These are phyloP conservation scores for Centrocercus urophasianus DNA, from an alignment of 2,113 vertebrate genomes.

Conservation along the genomic window DNA sequence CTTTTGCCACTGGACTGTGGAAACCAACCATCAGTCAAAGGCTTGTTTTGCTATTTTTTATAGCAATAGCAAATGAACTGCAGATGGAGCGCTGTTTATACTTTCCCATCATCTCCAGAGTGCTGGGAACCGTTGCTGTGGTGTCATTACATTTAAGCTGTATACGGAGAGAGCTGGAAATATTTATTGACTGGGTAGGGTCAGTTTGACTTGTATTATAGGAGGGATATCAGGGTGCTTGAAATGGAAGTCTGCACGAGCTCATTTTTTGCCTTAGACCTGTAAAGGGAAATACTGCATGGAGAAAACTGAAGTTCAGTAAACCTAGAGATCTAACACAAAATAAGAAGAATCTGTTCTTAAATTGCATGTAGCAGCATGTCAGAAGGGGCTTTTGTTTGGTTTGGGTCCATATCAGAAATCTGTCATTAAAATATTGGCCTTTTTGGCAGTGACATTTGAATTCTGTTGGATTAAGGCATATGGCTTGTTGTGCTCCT, in stretches of 20 bases:
- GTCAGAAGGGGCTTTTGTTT: neutral
- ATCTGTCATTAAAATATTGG: neutral
- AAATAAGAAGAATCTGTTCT: neutral
- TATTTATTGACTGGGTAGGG: neutral
- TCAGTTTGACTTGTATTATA: neutral
- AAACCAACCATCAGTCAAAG: conserved; percentile 49
- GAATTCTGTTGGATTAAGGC: neutral
- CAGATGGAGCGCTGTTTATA: conserved; percentile 64
- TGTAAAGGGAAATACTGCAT: neutral
- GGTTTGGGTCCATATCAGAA: neutral
- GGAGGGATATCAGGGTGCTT: neutral
- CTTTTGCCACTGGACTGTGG: conserved; percentile 42
- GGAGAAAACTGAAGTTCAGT: neutral
- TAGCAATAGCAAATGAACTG: conserved; percentile 40
- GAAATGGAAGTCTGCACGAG: neutral
- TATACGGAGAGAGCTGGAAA: neutral
- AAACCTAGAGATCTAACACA: neutral
- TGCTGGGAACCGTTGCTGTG: neutral
- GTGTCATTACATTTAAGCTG: neutral
- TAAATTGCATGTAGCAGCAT: neutral
- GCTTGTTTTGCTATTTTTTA: conserved; percentile 30
- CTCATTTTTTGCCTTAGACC: neutral
- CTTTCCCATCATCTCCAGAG: conserved; percentile 28
- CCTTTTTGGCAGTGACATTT: neutral
- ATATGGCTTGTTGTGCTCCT: neutral